Evolutionary conservation across 2,888 invertebrate species (phyloP), one percentile per base, ranked within the genome.

Genomic region (Hoplodrina ambigua): DNA sequence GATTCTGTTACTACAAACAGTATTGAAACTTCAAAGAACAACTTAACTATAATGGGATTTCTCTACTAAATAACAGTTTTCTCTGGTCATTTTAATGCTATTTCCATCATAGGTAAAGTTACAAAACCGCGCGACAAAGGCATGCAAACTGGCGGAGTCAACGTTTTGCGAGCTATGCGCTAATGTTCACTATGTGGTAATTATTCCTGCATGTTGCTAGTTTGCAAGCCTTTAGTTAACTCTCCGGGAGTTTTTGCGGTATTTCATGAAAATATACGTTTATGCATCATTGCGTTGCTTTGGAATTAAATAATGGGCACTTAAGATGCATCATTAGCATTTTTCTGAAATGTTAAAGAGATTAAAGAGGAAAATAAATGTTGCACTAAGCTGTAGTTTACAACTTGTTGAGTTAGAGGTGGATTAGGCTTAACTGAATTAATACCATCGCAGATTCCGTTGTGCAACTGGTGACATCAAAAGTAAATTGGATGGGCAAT

Each of bases 131-230:
- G 69, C 69, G 75, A 77, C 78, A 82, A 75, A 75, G 60, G 75
- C 62, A 72, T 75, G 79, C 75, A 70, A 68, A 69, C 67, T 61
- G 64, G 50, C 56, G 75, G 75, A 86, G 86, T 84, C 85, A 85
- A 86, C 78, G 86, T 74, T 86, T 87, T 69, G 78, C 81, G 64
- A 82, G 81, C 72, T 82, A 87, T 85, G 86, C 83, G 82, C 72
- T 82, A 81, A 85, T 84, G 76, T 82, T 76, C 75, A 74, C 75
- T 80, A 72, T 84, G 80, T 80, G 78, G 84, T 82, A 85, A 87
- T 87, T 85, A 84, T 81, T 82, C 56, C 81, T 85, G 83, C 82
- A 85, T 84, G 84, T 80, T 75, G 79, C 84, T 85, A 83, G 76
- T 82, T 81, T 73, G 77, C 81, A 79, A 84, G 79, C 72, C 76